Evolutionary conservation across 2,888 invertebrate species (phyloP).

Genomic region (Mythimna albipuncta): DNA sequence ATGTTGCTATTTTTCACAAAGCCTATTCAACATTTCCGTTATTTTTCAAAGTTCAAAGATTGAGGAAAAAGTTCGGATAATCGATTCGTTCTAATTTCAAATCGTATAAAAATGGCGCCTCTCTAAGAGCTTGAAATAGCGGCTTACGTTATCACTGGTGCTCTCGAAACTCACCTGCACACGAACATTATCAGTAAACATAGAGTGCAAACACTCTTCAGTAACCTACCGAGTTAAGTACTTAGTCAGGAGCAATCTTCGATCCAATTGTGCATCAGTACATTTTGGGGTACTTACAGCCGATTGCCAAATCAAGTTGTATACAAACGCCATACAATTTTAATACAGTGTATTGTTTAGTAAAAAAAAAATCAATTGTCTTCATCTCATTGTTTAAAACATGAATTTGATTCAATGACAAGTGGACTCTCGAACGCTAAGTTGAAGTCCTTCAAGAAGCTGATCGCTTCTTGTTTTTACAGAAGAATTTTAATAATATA

Average conservation of each 20-base stretch:
- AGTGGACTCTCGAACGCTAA: slow-evolving; percentile 18
- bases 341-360: slow-evolving; percentile 29
- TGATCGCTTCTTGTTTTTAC: slow-evolving; percentile 11
- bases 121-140: slow-evolving; percentile 63
- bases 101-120: slow-evolving; percentile 47
- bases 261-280: slow-evolving; percentile 4
- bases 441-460: slow-evolving; percentile 50
- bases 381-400: slow-evolving; percentile 41
- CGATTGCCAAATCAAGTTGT: slow-evolving; percentile 24
- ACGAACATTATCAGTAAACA: slow-evolving; percentile 57
- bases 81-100: slow-evolving; percentile 47
- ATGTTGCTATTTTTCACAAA: slow-evolving; percentile 4
- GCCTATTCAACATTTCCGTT: slow-evolving; percentile 15
- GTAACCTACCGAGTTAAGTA: slow-evolving; percentile 27
- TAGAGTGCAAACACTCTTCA: slow-evolving; percentile 42
- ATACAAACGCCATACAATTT: slow-evolving; percentile 34
- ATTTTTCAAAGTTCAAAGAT: slow-evolving; percentile 28
- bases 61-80: slow-evolving; percentile 25
- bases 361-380: slow-evolving; percentile 38
- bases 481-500: slow-evolving; percentile 39
- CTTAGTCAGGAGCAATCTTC: background rate
- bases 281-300: slow-evolving; percentile 5
- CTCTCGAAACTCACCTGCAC: slow-evolving; percentile 61
- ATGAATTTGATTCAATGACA: slow-evolving; percentile 34
- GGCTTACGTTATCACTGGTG: slow-evolving; percentile 68